A percentile compares a stretch with the other conserved stretches of the same genome.
These are phyloP conservation scores for Archilochus colubris DNA, from an alignment of 2,113 vertebrate species.

Conservation along the genomic window DNA sequence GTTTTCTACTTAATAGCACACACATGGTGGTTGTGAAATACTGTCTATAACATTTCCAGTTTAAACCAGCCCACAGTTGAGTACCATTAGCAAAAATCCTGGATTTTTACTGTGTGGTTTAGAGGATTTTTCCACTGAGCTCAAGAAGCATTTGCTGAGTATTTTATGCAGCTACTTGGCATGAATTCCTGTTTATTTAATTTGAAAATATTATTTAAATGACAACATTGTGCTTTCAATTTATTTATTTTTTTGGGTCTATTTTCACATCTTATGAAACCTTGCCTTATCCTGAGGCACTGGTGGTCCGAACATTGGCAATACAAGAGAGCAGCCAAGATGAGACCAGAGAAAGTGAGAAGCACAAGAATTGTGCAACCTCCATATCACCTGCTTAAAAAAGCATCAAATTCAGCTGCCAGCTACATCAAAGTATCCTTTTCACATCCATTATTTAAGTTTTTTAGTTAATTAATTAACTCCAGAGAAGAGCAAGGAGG, in stretches of 20 bases:
- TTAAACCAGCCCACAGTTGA: conserved; percentile 26
- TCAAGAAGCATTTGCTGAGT: background rate
- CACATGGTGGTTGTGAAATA: conserved; percentile 58
- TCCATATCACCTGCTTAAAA: background rate
- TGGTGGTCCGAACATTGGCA: background rate
- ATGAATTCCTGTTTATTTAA: background rate
- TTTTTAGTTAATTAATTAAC: no score
- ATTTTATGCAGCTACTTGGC: conserved; percentile 33
- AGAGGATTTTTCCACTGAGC: conserved; percentile 55
- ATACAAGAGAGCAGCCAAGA: background rate
- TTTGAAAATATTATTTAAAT: conserved; percentile 36
- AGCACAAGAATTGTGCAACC: background rate
- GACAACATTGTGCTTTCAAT: conserved; percentile 28
- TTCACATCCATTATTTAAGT: background rate
- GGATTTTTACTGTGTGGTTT: conserved; percentile 39
- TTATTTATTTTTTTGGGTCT: background rate
- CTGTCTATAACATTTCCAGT: conserved; percentile 41
- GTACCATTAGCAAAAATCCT: conserved; percentile 19
- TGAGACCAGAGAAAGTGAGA: background rate
- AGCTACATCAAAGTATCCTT: background rate
- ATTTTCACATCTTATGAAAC: conserved; percentile 51
- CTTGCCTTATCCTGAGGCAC: background rate
- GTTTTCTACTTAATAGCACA: conserved; percentile 22
- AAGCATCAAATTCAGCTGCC: background rate
- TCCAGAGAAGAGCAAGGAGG: no score